Evolutionary conservation across 2,888 invertebrate genomes (phyloP), one percentile per base, ranked within the genome.

Genomic region (Acanthococcus lagerstroemiae): DNA sequence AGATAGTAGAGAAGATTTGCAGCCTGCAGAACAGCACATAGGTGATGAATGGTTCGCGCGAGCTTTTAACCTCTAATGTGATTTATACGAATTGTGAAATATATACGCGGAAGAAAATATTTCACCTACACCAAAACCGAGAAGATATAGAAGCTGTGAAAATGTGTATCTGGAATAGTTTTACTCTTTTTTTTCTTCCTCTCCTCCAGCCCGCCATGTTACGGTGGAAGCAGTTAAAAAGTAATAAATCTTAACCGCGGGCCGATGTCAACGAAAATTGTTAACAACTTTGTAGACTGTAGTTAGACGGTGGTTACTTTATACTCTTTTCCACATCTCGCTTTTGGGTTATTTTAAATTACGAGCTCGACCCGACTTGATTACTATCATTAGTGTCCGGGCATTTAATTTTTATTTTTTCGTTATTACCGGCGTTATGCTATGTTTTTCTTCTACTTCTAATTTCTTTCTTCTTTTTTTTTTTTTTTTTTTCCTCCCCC

Each of bases 371-470:
- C 55, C 56, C 45, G 55, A 55, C 65, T 55, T 65, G 65, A 65
- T 65, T 65, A 65, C 65, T 65, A 65, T 65, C 65, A 65, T 65
- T 65, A 65, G 65, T 65, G 55, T 55, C 46, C 55, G 30, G 55
- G 46, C 65, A 65, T 65, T 65, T 65, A 65, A 65, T 65, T 65
- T 65, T 65, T 65, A 45, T 65, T 55, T 57, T 65, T 65, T 55
- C 55, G 44, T 54, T 65, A 54, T 65, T 48, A 48, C 60, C 46
- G 26, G 26, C 46, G 55, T 54, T 56, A 22, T 55, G 55, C 55
- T 27, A 46, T 54, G 26, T 65, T 55, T 63, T 30, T 44, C 55
- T 45, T 24, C 37, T 22, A 24, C 19, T 55, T 65, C 37, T 22
- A 55, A 9, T 56, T 22, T 37, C 7, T 37, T 19, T 37, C 22